phyloP scores from a whole-genome alignment of 2,113 vertebrate species.

The Mystacornis crossleyi region DNA sequence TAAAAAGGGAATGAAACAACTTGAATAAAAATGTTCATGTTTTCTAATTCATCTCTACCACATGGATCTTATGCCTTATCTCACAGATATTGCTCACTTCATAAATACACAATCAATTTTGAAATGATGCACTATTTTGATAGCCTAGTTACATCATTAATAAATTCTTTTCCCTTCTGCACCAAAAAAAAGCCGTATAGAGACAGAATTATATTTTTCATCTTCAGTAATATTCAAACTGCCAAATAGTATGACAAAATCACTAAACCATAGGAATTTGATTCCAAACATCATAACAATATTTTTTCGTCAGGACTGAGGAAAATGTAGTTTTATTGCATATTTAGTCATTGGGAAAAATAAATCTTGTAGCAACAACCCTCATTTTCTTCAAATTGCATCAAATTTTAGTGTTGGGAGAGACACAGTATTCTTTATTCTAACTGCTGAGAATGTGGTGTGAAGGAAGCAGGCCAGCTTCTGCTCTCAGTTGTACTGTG shows the following conservation, averaged over 20 bases:
- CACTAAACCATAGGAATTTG: neutral
- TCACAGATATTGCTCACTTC: neutral
- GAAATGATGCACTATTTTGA: neutral
- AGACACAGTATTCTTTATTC: neutral
- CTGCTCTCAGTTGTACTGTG: neutral
- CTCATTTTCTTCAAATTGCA: neutral
- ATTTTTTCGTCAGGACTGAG: neutral
- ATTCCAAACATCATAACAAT: neutral
- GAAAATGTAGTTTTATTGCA: neutral
- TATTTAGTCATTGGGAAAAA: neutral
- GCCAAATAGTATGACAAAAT: neutral
- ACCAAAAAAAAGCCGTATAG: neutral
- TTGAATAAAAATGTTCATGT: neutral
- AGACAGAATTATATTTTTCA: neutral
- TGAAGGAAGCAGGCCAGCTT: neutral
- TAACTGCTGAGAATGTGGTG: neutral
- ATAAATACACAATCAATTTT: neutral
- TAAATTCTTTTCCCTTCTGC: neutral
- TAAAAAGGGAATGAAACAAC: constrained; percentile 11
- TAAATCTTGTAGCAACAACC: neutral
- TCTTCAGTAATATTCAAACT: neutral
- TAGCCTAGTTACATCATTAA: neutral
- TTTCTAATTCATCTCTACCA: neutral
- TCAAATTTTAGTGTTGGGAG: neutral
- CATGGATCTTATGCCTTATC: neutral